These are phyloP conservation scores for Anodontia alba DNA, from an alignment of 2,888 invertebrate species.

Conservation along the genomic window DNA sequence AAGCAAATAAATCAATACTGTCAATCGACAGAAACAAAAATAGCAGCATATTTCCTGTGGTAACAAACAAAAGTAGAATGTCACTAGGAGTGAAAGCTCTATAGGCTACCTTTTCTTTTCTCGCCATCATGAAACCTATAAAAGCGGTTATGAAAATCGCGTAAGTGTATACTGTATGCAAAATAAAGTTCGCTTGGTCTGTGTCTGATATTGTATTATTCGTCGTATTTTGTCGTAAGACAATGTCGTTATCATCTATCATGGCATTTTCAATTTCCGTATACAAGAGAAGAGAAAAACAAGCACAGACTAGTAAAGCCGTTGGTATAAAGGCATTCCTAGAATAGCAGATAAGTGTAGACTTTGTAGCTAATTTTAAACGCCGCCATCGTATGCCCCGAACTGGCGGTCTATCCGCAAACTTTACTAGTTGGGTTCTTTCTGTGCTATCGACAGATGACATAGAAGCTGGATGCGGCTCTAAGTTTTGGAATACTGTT, in stretches of 20 bases:
- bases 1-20: not conserved
- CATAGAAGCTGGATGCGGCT: no score
- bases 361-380: not conserved
- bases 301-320: not conserved
- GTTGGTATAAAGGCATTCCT: not conserved
- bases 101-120: not conserved
- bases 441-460: not conserved
- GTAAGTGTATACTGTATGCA: conserved; percentile 23
- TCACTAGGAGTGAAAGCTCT: not conserved
- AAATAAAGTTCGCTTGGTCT: not conserved
- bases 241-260: no score
- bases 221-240: not conserved
- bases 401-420: not conserved
- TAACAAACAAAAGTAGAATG: not conserved
- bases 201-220: no score
- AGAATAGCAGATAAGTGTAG: not conserved
- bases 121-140: conserved; percentile 4
- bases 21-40: conserved; percentile 22
- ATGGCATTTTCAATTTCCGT: not conserved
- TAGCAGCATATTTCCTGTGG: conserved; percentile 17
- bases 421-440: not conserved
- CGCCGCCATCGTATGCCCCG: not conserved
- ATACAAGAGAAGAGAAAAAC: not conserved
- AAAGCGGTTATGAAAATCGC: conserved; percentile 11
- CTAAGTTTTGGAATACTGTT: no score